These are phyloP conservation scores for Molanna angustata DNA, from an alignment of 2,888 invertebrate genomes.

Conservation along the genomic window DNA sequence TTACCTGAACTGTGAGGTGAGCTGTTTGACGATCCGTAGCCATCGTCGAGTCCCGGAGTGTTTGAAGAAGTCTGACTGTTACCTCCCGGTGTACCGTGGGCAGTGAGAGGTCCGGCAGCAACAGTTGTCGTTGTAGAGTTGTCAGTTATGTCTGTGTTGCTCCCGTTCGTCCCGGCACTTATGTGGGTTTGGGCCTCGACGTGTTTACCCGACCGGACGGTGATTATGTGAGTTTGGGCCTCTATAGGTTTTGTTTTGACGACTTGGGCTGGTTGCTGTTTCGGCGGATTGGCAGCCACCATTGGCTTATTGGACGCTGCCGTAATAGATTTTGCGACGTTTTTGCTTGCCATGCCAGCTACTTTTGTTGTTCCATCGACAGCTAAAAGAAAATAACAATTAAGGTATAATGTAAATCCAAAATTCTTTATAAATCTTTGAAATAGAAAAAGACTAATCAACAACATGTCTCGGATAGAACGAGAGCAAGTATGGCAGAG, in stretches of 20 bases:
- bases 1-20: conserved; percentile 63
- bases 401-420: too few species aligned
- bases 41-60: conserved; percentile 57
- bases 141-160: neutral
- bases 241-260: too few species aligned
- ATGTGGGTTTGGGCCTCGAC: neutral
- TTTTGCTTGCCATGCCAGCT: conserved; percentile 1
- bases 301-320: neutral
- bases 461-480: too few species aligned
- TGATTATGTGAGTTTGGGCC: too few species aligned
- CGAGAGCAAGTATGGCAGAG: too few species aligned
- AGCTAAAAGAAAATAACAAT: neutral
- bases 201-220: too few species aligned
- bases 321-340: neutral
- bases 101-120: neutral
- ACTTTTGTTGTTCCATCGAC: conserved; percentile 10
- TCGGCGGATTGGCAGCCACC: neutral
- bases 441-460: too few species aligned
- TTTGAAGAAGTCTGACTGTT: conserved; percentile 40
- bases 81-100: conserved; percentile 46
- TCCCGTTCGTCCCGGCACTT: neutral
- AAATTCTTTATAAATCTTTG: too few species aligned
- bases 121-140: neutral
- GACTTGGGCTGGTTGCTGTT: too few species aligned
- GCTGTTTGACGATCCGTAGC: conserved; percentile 65